Evolutionary conservation across 2,113 vertebrate species (phyloP).

Genomic region (Henicopernis longicauda): DNA sequence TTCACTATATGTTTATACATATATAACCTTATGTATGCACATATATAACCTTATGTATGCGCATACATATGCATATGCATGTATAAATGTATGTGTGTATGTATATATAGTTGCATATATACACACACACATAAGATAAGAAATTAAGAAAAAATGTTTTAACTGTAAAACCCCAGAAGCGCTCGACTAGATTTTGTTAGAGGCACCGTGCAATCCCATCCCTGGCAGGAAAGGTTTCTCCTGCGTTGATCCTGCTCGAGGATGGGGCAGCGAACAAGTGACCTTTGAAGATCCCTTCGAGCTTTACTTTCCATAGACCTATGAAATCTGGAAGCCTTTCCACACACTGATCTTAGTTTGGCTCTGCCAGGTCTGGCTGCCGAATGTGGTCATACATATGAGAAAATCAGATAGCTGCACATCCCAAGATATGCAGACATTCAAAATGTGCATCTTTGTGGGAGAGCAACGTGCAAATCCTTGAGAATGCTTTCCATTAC

Average conservation of each 20-base stretch:
- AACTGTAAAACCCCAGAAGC: not conserved
- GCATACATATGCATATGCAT: not conserved
- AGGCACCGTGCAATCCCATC: not conserved
- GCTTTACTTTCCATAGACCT: not conserved
- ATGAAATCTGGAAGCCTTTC: not conserved
- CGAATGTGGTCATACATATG: not conserved
- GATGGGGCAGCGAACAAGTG: not conserved
- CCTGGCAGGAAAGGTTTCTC: not conserved
- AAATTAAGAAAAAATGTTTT: not conserved
- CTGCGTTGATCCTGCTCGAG: not conserved
- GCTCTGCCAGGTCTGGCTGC: not conserved
- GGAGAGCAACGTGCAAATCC: conserved; percentile 7
- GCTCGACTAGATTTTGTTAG: not conserved
- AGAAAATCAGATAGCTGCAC: not conserved
- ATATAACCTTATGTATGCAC: not conserved
- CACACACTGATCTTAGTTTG: not conserved
- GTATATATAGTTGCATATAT: not conserved
- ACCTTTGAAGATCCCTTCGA: not conserved
- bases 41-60: not conserved
- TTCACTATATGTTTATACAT: not conserved
- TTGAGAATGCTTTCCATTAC: not conserved
- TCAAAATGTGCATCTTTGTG: not conserved
- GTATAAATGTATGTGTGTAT: too few species aligned
- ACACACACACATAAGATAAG: not conserved
- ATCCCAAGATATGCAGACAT: not conserved